phyloP scores from a whole-genome alignment of 1,140 invertebrate genomes.

The Triops cancriformis region DNA sequence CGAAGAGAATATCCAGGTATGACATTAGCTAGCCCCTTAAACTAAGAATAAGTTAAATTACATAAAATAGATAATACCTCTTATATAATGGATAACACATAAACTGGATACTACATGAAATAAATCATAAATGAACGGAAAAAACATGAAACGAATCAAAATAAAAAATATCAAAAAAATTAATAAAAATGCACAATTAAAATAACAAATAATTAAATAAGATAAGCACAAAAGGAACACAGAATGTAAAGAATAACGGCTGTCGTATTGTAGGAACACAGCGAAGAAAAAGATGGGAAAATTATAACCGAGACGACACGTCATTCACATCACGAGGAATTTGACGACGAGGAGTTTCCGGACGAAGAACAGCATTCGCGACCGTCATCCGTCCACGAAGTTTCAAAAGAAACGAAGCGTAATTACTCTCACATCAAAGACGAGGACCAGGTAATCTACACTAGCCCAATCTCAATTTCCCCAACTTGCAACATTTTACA shows the following conservation, averaged over 20 bases:
- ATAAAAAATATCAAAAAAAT: no score
- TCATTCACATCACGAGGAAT: slow-evolving; percentile 64
- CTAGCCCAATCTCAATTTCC: neutral
- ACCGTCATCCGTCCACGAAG: slow-evolving; percentile 40
- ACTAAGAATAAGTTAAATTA: no score
- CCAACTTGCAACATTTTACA: neutral
- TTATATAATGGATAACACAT: no score
- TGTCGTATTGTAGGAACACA: slow-evolving; percentile 26
- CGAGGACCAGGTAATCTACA: slow-evolving; percentile 34
- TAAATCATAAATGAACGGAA: no score
- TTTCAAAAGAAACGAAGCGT: slow-evolving; percentile 47
- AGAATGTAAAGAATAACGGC: neutral
- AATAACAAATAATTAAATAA: neutral
- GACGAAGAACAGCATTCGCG: slow-evolving; percentile 51
- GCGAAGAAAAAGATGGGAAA: slow-evolving; percentile 60
- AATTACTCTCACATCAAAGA: slow-evolving; percentile 43
- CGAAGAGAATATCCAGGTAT: slow-evolving; percentile 63
- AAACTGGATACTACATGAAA: no score
- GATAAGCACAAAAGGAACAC: neutral
- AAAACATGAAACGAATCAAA: no score
- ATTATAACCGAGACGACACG: slow-evolving; percentile 63
- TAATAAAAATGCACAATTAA: no score
- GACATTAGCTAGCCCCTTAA: slow-evolving; percentile 27
- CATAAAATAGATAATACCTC: no score
- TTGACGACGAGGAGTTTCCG: slow-evolving; percentile 54